Conservation (phyloP, 2,888 invertebrate genomes). For the Osedax frankpressi region DNA sequence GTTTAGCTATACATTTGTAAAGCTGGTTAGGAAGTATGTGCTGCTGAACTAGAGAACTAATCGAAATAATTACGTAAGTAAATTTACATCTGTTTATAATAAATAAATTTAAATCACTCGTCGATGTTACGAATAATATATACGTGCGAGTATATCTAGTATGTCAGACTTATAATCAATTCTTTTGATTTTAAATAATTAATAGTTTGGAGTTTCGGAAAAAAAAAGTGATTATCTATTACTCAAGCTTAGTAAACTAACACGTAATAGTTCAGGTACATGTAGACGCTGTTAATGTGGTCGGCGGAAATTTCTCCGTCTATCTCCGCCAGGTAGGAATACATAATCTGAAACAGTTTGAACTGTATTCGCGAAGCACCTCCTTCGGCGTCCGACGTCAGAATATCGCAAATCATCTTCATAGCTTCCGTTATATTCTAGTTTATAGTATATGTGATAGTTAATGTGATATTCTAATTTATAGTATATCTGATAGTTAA, state of each 20-base stretch:
- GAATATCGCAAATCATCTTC: constrained; percentile 65
- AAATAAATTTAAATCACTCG: too few species aligned
- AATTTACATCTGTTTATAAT: background rate
- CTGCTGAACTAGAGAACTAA: too few species aligned
- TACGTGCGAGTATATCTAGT: too few species aligned
- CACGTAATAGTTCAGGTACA: constrained; percentile 41
- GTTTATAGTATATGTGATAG: too few species aligned
- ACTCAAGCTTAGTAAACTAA: too few species aligned
- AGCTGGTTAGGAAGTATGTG: constrained; percentile 8
- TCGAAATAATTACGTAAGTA: background rate
- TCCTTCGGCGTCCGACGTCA: constrained; percentile 71
- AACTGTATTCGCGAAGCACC: constrained; percentile 62
- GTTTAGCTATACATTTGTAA: constrained; percentile 16
- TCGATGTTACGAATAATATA: too few species aligned
- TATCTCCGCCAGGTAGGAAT: constrained; percentile 42
- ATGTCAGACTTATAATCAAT: too few species aligned
- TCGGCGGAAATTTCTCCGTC: constrained; percentile 44
- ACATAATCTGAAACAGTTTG: constrained; percentile 42
- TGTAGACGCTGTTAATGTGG: constrained; percentile 39
- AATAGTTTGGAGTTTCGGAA: too few species aligned
- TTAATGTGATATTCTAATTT: too few species aligned
- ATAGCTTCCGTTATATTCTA: constrained; percentile 65
- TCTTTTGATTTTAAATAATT: too few species aligned
- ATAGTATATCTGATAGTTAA: too few species aligned
- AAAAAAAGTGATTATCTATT: too few species aligned